These are phyloP conservation scores for Cyprinodon brontotheroides DNA, from an alignment of 2,113 vertebrate genomes.

Conservation along the genomic window DNA sequence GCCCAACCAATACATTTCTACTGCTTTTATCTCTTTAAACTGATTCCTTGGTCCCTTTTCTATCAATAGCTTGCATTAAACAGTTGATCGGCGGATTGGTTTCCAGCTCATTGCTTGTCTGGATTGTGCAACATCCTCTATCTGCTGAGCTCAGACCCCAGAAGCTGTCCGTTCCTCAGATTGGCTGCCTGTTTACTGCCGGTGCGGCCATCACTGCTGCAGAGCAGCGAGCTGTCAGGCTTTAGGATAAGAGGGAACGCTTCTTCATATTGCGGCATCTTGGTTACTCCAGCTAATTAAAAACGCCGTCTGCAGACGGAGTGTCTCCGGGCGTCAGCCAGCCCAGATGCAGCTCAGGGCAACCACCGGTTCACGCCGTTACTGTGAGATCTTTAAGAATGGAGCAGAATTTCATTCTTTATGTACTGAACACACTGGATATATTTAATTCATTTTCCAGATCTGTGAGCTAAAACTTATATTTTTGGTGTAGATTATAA, in stretches of 20 bases:
- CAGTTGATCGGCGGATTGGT: constrained; percentile 10
- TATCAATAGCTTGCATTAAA: constrained; percentile 9
- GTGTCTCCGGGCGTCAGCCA: constrained; percentile 60
- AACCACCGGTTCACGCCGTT: constrained; percentile 29
- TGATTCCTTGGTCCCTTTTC: constrained; percentile 5
- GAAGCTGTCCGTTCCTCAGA: constrained; percentile 51
- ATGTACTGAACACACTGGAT: not conserved
- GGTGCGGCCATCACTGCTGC: constrained; percentile 31
- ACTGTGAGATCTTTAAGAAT: not conserved
- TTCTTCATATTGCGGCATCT: constrained; percentile 47
- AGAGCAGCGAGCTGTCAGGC: constrained; percentile 39
- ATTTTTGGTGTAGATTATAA: not conserved
- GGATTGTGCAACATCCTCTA: constrained; percentile 27
- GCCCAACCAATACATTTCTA: constrained; percentile 8
- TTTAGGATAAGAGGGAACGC: constrained; percentile 42
- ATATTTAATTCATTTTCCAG: no score
- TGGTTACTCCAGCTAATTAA: constrained; percentile 69
- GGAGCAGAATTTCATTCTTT: not conserved
- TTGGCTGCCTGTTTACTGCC: constrained; percentile 43
- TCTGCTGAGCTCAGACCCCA: constrained; percentile 43
- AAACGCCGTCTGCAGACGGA: constrained; percentile 54
- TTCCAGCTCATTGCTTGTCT: constrained; percentile 26
- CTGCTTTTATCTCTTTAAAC: not conserved
- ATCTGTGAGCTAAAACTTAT: not conserved
- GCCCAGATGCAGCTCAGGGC: constrained; percentile 31